Conservation (phyloP, 2,888 invertebrate genomes). For the Pheosia tremula region DNA sequence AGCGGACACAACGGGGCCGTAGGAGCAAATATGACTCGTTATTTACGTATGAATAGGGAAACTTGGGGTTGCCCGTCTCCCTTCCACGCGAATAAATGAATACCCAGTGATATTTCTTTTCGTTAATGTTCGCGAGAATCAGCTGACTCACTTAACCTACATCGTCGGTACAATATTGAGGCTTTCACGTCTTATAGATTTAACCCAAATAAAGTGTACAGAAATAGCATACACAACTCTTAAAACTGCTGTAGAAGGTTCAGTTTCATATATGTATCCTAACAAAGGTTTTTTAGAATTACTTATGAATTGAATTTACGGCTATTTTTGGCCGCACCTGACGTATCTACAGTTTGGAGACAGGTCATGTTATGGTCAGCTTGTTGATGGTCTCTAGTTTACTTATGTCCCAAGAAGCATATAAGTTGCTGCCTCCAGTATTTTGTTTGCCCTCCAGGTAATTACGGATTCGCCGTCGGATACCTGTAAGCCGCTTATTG, state of each 20-base stretch:
- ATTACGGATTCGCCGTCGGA: slow-evolving; percentile 2
- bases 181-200: background rate
- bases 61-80: slow-evolving; percentile 4
- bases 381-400: too few relatives aligned
- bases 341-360: too few relatives aligned
- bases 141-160: slow-evolving; percentile 3
- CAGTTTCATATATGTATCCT: too few relatives aligned
- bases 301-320: too few relatives aligned
- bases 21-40: slow-evolving; percentile 28
- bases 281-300: too few relatives aligned
- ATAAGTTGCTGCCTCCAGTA: background rate
- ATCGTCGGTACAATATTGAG: background rate
- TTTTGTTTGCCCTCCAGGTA: background rate
- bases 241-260: too few relatives aligned
- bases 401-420: background rate
- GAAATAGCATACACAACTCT: background rate
- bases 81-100: slow-evolving; percentile 4
- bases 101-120: slow-evolving; percentile 4
- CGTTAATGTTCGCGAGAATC: background rate
- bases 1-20: slow-evolving; percentile 25
- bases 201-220: background rate
- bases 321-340: too few relatives aligned
- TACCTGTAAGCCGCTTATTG: slow-evolving; percentile 16
- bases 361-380: too few relatives aligned
- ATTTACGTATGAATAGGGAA: slow-evolving; percentile 26